Evolutionary conservation across 2,797 vertebrate genomes (phyloP), one percentile per base, ranked within the genome.

Genomic region (Chrysocyon brachyurus): DNA sequence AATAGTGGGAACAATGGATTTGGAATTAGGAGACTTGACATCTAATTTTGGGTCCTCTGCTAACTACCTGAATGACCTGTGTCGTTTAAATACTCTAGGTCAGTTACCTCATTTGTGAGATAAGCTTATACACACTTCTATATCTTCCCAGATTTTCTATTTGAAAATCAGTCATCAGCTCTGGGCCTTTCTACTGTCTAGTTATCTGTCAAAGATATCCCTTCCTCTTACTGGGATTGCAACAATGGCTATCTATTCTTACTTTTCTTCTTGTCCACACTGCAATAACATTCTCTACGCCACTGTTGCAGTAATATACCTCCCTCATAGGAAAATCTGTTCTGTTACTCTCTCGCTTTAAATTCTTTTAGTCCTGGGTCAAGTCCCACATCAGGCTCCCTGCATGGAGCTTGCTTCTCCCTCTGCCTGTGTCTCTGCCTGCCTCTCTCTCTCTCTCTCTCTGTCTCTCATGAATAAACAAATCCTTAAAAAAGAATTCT

Each of bases 1-100:
- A 95, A 73, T 64, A 90, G 57, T 72, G 73, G 90, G 79, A 93
- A 96, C 59, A 96, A 93, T 68, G 59, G 77, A 73, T 68, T 83
- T 94, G 63, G 70, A 90, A 91, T 88, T 86, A 88, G 31, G 49
- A 70, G 26, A 94, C n/a, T 49, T 97, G 66, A 87, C 33, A 89
- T 88, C 63, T 83, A 96, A 73, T 94, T 91, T 33, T 77, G 54
- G 59, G 59, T 97, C 36, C 95, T 54, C 75, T 87, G 49, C 61
- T 96, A 96, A 83, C 73, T 70, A 84, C 59, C 57, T 94, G 88
- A 95, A 85, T 94, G 78, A 85, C 40, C 87, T 89, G 17, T 0
- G 81, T 90, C 77, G 82, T 66, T 89, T 85, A 90, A 90, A 91
- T 33, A 87, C 31, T 88, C 77, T 81, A 90, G 66, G 87, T 91